Conservation (phyloP, 2,888 invertebrate species). For the Unio pictorum region DNA sequence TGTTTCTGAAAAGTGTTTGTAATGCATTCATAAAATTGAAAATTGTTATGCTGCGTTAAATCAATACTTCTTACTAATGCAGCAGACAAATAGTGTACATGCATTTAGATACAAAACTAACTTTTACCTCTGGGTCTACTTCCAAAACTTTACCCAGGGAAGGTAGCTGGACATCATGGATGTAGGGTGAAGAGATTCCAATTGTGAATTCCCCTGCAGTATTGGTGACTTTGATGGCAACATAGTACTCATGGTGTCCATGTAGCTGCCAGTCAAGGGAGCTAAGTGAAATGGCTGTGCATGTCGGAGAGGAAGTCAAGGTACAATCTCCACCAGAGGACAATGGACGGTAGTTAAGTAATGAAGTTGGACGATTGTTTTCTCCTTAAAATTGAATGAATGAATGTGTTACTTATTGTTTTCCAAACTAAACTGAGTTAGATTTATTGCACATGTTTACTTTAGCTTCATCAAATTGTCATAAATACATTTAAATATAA, state of each 20-base stretch:
- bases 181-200: slow-evolving; percentile 26
- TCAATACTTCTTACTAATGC: no score
- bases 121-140: slow-evolving; percentile 10
- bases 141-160: slow-evolving; percentile 33
- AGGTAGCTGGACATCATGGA: slow-evolving; percentile 31
- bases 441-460: no score
- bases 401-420: no score
- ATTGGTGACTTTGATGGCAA: slow-evolving; percentile 36
- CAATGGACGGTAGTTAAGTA: slow-evolving; percentile 7
- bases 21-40: no score
- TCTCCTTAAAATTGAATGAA: no score
- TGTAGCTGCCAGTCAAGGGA: slow-evolving; percentile 30
- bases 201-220: slow-evolving; percentile 22
- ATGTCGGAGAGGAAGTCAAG: slow-evolving; percentile 7
- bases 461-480: no score
- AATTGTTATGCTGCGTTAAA: no score
- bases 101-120: not conserved
- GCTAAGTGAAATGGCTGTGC: slow-evolving; percentile 20
- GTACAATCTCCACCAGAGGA: slow-evolving; percentile 19
- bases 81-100: no score
- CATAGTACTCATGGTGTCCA: slow-evolving; percentile 29
- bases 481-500: no score
- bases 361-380: no score
- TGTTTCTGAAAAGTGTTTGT: no score
- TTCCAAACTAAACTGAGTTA: no score